These are phyloP conservation scores for Diarsia dahlii DNA, from an alignment of 2,888 invertebrate genomes.

Conservation along the genomic window DNA sequence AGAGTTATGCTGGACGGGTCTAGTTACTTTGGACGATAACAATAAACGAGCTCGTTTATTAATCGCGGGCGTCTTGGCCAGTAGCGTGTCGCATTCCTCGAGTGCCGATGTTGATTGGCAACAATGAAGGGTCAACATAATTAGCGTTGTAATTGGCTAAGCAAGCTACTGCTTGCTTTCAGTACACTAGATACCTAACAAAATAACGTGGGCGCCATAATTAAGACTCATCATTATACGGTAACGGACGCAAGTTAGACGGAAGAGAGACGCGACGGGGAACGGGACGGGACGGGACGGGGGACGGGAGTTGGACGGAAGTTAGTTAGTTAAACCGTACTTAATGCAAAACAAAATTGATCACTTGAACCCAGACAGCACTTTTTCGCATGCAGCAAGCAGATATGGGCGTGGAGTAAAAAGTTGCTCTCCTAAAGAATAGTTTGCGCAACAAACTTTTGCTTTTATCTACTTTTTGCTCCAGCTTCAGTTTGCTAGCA, in stretches of 20 bases:
- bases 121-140: constrained; percentile 79
- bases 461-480: constrained; percentile 56
- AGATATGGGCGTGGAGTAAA: constrained; percentile 31
- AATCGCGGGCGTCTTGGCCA: constrained; percentile 69
- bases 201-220: constrained; percentile 56
- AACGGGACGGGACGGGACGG: too few relatives aligned
- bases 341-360: constrained; percentile 10
- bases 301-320: too few relatives aligned
- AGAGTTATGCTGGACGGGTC: constrained; percentile 59
- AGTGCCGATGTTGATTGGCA: constrained; percentile 77
- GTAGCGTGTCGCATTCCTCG: constrained; percentile 76
- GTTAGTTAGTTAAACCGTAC: not conserved
- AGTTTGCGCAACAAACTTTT: constrained; percentile 57
- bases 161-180: constrained; percentile 45
- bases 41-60: constrained; percentile 71
- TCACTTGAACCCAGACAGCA: constrained; percentile 14
- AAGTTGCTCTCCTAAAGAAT: constrained; percentile 39
- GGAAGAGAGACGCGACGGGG: too few relatives aligned
- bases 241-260: constrained; percentile 26
- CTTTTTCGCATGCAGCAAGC: constrained; percentile 22
- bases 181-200: constrained; percentile 33
- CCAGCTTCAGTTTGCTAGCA: constrained; percentile 27
- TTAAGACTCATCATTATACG: constrained; percentile 42
- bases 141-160: constrained; percentile 69
- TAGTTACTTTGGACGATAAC: constrained; percentile 67